Evolutionary conservation across 1,140 invertebrate genomes (phyloP).

Genomic region (Ostrea edulis): DNA sequence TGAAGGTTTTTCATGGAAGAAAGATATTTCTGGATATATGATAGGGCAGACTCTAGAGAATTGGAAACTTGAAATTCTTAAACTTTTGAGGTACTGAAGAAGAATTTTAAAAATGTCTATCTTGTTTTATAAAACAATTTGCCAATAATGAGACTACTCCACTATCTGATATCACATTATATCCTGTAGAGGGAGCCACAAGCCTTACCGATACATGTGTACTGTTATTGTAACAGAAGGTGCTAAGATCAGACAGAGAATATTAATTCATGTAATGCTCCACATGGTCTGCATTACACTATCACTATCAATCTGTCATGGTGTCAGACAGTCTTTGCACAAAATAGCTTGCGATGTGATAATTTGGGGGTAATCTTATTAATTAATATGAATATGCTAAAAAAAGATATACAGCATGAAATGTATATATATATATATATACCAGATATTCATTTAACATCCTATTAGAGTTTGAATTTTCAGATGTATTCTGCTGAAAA

Average conservation of each 20-base stretch:
- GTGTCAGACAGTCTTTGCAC: not conserved
- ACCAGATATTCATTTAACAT: not conserved
- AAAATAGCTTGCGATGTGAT: not conserved
- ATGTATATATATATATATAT: not conserved
- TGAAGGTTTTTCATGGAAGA: not conserved
- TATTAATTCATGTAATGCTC: not conserved
- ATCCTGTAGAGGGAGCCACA: not conserved
- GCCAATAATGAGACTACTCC: not conserved
- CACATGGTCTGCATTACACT: not conserved
- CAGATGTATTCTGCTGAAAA: not conserved
- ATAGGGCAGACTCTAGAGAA: not conserved
- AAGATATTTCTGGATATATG: not conserved
- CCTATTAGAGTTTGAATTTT: not conserved
- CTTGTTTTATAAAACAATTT: not conserved
- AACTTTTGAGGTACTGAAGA: not conserved
- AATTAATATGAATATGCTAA: not conserved
- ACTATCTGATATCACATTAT: not conserved
- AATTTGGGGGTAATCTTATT: not conserved
- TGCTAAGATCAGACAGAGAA: not conserved
- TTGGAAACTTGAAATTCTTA: not conserved
- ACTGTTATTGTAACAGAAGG: not conserved
- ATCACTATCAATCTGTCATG: slow-evolving; percentile 5
- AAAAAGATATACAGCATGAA: not conserved
- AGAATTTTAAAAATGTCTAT: slow-evolving; percentile 1
- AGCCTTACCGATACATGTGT: not conserved